A percentile compares a stretch with the other conserved stretches of the same genome.
phyloP scores from a whole-genome alignment of 1,140 invertebrate genomes.

The Trichonephila clavata region DNA sequence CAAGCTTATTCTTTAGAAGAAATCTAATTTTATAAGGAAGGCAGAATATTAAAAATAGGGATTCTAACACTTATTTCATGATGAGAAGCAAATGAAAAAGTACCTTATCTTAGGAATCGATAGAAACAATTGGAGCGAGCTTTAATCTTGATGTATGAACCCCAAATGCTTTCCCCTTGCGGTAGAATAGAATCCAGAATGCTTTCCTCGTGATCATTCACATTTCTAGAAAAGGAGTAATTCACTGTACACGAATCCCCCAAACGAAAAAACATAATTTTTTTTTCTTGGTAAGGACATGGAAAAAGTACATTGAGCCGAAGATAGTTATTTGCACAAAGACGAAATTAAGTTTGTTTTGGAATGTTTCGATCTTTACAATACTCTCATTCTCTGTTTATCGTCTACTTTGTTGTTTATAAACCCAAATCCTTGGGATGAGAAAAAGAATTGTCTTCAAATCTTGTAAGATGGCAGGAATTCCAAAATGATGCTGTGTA shows the following conservation, averaged over 20 bases:
- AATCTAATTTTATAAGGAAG: background rate
- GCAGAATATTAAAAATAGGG: background rate
- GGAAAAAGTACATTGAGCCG: background rate
- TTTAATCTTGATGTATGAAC: slow-evolving; percentile 60
- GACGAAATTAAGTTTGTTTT: background rate
- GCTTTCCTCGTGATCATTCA: slow-evolving; percentile 1
- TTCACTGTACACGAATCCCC: background rate
- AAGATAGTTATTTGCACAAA: slow-evolving; percentile 9
- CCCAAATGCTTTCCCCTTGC: background rate
- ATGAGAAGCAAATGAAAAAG: slow-evolving; percentile 52
- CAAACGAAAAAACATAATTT: background rate
- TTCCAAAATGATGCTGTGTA: too few relatives aligned
- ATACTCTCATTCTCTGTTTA: background rate
- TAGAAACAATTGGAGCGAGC: slow-evolving; percentile 25
- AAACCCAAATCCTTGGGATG: too few relatives aligned
- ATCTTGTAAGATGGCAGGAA: too few relatives aligned
- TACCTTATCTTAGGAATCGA: slow-evolving; percentile 40
- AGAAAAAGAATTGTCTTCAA: too few relatives aligned
- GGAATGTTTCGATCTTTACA: background rate
- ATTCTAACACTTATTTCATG: slow-evolving; percentile 63
- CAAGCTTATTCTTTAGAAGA: background rate
- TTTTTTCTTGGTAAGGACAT: background rate
- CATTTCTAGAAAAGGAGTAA: slow-evolving; percentile 29
- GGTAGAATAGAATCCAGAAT: background rate
- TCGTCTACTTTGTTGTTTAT: background rate